These are phyloP conservation scores for Eulithis testata DNA, from an alignment of 2,888 invertebrate genomes.

Conservation along the genomic window DNA sequence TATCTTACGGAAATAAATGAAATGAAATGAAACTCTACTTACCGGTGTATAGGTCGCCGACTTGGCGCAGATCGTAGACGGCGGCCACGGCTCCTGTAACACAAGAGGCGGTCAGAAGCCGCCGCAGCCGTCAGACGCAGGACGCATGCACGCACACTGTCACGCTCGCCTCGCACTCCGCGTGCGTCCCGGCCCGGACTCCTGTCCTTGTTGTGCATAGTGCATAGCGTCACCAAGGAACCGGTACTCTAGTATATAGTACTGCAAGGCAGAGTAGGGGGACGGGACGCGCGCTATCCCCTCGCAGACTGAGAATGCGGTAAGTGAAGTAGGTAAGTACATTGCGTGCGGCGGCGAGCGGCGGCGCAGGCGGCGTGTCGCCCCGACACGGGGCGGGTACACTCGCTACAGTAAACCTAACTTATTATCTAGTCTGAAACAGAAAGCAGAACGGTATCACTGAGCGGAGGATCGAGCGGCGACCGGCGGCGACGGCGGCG, in stretches of 20 bases:
- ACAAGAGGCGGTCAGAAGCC: neutral
- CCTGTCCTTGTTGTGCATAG: too few relatives aligned
- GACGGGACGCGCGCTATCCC: constrained; percentile 26
- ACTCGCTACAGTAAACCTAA: constrained; percentile 66
- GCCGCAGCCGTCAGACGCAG: constrained; percentile 63
- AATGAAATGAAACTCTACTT: too few relatives aligned
- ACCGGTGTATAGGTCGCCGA: constrained; percentile 94
- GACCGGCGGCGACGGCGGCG: constrained; percentile 37
- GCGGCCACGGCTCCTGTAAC: constrained; percentile 42
- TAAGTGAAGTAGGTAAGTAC: constrained; percentile 70
- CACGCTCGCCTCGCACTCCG: constrained; percentile 40
- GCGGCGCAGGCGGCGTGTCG: constrained; percentile 47
- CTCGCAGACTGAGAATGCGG: constrained; percentile 49
- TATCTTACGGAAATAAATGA: too few relatives aligned
- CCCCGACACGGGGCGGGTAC: constrained; percentile 49
- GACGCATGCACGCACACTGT: constrained; percentile 36
- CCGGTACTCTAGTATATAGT: too few relatives aligned
- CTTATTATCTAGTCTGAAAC: constrained; percentile 82
- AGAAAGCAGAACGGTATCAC: constrained; percentile 83
- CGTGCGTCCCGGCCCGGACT: constrained; percentile 11
- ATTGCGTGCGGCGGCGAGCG: constrained; percentile 60
- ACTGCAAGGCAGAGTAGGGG: neutral
- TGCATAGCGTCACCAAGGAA: too few relatives aligned
- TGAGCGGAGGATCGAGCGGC: constrained; percentile 69
- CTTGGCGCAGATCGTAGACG: constrained; percentile 93